Percentiles rank a stretch among this genome's conserved stretches.
These are phyloP conservation scores for Lampropteryx suffumata DNA, from an alignment of 2,888 invertebrate genomes.

Conservation along the genomic window DNA sequence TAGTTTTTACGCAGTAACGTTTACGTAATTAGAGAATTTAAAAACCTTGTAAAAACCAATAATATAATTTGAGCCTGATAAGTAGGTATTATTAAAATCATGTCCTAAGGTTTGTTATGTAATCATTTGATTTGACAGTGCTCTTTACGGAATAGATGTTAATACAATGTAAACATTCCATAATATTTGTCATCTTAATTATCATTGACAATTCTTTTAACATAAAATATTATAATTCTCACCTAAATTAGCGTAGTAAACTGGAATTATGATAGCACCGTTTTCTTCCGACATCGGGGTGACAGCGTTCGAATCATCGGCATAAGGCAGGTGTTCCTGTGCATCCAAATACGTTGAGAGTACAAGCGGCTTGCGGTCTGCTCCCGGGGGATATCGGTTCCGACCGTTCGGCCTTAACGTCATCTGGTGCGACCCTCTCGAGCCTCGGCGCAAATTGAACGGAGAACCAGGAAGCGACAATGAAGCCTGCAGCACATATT, in stretches of 20 bases:
- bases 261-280: slow-evolving; percentile 96
- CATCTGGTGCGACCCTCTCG: slow-evolving; percentile 96
- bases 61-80: too few species aligned
- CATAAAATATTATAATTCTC: slow-evolving; percentile 34
- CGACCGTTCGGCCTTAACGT: slow-evolving; percentile 91
- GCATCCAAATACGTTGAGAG: slow-evolving; percentile 97
- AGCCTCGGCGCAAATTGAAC: slow-evolving; percentile 95
- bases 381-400: slow-evolving; percentile 90
- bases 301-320: slow-evolving; percentile 98
- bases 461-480: slow-evolving; percentile 98
- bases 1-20: slow-evolving; percentile 1
- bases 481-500: slow-evolving; percentile 89
- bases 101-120: too few species aligned
- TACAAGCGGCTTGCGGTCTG: slow-evolving; percentile 96
- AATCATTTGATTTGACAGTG: too few species aligned
- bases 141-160: too few species aligned
- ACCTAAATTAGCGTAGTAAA: slow-evolving; percentile 94
- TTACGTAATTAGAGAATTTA: slow-evolving; percentile 3
- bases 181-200: too few species aligned
- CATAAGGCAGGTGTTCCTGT: slow-evolving; percentile 97
- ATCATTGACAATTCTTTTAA: too few species aligned
- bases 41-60: too few species aligned
- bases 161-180: too few species aligned
- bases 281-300: slow-evolving; percentile 99
- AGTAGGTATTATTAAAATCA: too few species aligned